These are phyloP conservation scores for Clamator glandarius DNA, from an alignment of 2,797 vertebrate species.

Conservation along the genomic window DNA sequence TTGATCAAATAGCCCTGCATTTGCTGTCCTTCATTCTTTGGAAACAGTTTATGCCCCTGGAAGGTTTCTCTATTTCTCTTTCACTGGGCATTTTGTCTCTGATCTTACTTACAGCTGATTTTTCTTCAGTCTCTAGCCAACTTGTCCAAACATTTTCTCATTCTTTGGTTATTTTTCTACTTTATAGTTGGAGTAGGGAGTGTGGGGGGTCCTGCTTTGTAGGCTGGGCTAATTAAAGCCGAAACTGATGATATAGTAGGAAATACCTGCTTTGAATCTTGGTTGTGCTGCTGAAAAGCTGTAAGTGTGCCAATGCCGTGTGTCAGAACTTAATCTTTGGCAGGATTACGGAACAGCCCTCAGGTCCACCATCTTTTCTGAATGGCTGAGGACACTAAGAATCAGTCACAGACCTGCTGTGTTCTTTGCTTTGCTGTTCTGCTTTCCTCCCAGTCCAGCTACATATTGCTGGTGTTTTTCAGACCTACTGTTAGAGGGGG, in stretches of 20 bases:
- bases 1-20: not conserved
- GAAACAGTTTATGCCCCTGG: not conserved
- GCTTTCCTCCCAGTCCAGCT: not conserved
- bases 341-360: not conserved
- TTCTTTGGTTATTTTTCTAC: not conserved
- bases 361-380: not conserved
- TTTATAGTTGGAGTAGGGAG: not conserved
- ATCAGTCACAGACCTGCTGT: not conserved
- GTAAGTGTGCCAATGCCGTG: fast-evolving
- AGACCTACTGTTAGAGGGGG: not conserved
- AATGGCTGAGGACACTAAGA: not conserved
- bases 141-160: not conserved
- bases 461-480: not conserved
- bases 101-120: not conserved
- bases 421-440: not conserved
- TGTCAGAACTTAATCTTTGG: not conserved
- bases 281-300: not conserved
- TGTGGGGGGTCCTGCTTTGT: not conserved
- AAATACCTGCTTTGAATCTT: not conserved
- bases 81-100: not conserved
- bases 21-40: not conserved
- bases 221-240: not conserved
- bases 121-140: not conserved
- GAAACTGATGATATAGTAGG: not conserved
- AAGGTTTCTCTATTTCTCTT: not conserved